Base-by-base conservation (phyloP, 2,888 invertebrate species). In the Drosophila merina region DNA sequence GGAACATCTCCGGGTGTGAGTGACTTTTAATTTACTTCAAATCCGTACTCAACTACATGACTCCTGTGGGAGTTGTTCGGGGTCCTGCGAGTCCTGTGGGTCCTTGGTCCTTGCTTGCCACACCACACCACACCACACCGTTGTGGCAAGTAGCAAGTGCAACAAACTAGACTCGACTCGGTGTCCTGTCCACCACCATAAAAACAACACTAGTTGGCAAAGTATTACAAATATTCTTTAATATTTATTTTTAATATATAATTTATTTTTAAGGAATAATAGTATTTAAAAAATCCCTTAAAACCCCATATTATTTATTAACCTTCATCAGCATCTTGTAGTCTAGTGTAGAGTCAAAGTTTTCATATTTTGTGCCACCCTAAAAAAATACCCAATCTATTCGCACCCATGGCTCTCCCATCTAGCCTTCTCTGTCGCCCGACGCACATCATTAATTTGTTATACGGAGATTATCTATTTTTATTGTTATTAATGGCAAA, bases 11-110 rank as follows among this genome's bases (percentile, higher is more conserved):
- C 26, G 40, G 59, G 90, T 89, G 89, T 90, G 90, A 89, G 90
- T 90, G 89, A 89, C 85, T 91, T 91, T 91, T 91, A 91, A 91
- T 91, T 91, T 91, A 90, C 89, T 91, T 86, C 89, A 89, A 84
- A 86, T 82, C 87, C 83, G 87, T 77, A 86, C 89, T 79, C 78
- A 80, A 84, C 86, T 81, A 81, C 75, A 72, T 77, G 77, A 82
- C 84, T 77, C 88, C 76, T 67, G 77, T 72, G 89, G 86, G 84
- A 76, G 83, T 84, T 84, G 84, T 79, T 71, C 57, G 10, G 4
- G 9, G 44, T 44, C 44, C 25, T 42, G 40, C 20, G 5, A 6
- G 36, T 36, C n/a, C 36, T 36, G n/a, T 25, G 20, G 25, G 25
- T 44, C 44, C 44, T 42, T 42, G 14, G 42, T 42, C 40, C 40